Evolutionary conservation across 2,113 vertebrate species (phyloP).

Genomic region (Pongo pygmaeus): DNA sequence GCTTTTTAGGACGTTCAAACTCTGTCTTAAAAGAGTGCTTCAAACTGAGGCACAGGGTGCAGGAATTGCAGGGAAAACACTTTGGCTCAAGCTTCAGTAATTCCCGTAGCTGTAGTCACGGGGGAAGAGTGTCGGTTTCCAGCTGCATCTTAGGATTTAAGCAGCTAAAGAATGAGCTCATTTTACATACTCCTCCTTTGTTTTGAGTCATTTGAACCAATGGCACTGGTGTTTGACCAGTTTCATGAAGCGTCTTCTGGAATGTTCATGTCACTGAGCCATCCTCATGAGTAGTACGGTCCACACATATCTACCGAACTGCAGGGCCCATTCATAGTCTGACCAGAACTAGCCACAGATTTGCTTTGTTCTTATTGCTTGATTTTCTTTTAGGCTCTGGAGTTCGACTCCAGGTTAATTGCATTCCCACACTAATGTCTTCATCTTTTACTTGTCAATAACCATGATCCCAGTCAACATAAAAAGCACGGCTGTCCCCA

Average conservation of each 20-base stretch:
- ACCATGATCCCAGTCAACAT: background rate
- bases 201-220: conserved; percentile 12
- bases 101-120: background rate
- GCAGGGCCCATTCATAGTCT: background rate
- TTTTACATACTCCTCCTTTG: background rate
- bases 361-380: background rate
- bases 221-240: background rate
- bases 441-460: conserved; percentile 32
- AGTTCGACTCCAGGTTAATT: background rate
- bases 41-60: conserved; percentile 27
- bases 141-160: conserved; percentile 28
- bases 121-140: background rate
- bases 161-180: background rate
- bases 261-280: background rate
- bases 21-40: conserved; percentile 57
- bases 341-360: background rate
- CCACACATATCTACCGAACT: background rate
- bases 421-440: background rate
- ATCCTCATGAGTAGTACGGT: background rate
- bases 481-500: conserved; percentile 20
- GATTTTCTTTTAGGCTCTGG: background rate
- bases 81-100: conserved; percentile 30
- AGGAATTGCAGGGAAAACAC: conserved; percentile 23
- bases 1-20: conserved; percentile 64
- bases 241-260: background rate